These are phyloP conservation scores for Aleiodes testaceus DNA, from an alignment of 2,888 invertebrate species.

Conservation along the genomic window DNA sequence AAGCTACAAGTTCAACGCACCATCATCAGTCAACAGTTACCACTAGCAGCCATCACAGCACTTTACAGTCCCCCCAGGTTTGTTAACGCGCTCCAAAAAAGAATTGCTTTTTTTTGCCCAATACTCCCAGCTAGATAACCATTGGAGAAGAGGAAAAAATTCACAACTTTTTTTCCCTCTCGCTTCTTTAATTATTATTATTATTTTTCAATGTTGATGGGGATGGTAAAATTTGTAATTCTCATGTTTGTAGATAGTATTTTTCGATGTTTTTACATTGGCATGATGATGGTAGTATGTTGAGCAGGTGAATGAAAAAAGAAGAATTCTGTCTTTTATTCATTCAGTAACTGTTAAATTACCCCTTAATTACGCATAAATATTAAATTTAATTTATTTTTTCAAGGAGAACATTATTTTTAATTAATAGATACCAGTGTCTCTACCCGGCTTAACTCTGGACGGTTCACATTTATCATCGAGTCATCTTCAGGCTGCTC, in stretches of 20 bases:
- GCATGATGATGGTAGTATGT: not conserved
- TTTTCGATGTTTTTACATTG: not conserved
- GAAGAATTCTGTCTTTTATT: slow-evolving; percentile 9
- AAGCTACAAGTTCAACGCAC: slow-evolving; percentile 52
- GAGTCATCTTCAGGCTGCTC: slow-evolving; percentile 68
- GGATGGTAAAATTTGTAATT: slow-evolving; percentile 9
- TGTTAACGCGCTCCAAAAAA: slow-evolving; percentile 60
- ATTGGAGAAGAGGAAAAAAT: slow-evolving; percentile 20
- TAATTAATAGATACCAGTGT: slow-evolving; percentile 68
- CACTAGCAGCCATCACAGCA: slow-evolving; percentile 63
- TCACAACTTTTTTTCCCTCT: not conserved
- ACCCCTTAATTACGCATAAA: not conserved
- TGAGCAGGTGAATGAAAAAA: slow-evolving; percentile 18
- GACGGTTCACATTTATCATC: slow-evolving; percentile 69
- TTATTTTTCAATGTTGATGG: slow-evolving; percentile 16
- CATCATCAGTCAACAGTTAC: slow-evolving; percentile 50
- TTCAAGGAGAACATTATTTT: not conserved
- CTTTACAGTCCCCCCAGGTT: slow-evolving; percentile 70
- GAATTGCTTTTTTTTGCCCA: slow-evolving; percentile 52
- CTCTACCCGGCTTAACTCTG: slow-evolving; percentile 69
- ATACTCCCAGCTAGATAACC: slow-evolving; percentile 46
- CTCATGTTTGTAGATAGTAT: not conserved
- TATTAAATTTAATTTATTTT: not conserved
- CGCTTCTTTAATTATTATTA: slow-evolving; percentile 14
- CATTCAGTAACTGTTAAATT: not conserved